Conservation (phyloP, 1,140 invertebrate species). For the Drosophila virilis region DNA sequence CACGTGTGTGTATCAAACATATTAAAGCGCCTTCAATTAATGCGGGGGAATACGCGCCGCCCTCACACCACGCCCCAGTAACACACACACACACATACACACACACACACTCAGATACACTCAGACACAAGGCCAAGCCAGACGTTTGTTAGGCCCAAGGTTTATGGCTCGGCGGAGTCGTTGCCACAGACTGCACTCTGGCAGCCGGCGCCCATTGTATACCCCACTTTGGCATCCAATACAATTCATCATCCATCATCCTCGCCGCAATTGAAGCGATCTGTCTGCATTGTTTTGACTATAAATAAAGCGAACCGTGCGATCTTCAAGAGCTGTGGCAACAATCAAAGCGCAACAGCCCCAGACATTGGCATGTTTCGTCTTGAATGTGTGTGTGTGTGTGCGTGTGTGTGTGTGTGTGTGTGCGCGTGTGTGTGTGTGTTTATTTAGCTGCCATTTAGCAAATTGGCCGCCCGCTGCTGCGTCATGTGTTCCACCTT, state of each 20-base stretch:
- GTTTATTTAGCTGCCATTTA: conserved; percentile 34
- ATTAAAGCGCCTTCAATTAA: conserved; percentile 42
- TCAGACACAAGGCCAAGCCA: background rate
- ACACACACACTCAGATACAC: conserved; percentile 4
- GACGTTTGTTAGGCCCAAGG: background rate
- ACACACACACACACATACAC: background rate
- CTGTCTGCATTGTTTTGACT: conserved; percentile 74
- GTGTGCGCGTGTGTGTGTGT: conserved; percentile 5
- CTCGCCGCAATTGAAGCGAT: conserved; percentile 65
- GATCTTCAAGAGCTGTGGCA: conserved; percentile 35
- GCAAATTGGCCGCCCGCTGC: conserved; percentile 3
- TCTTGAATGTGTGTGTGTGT: conserved; percentile 20
- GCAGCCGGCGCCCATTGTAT: conserved; percentile 31
- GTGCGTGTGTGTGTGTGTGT: background rate
- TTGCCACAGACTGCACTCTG: conserved; percentile 19
- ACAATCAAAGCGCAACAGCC: conserved; percentile 33
- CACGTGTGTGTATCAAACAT: conserved; percentile 35
- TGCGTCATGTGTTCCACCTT: conserved; percentile 20
- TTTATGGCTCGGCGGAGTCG: conserved; percentile 2
- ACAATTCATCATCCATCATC: conserved; percentile 60
- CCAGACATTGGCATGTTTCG: conserved; percentile 26
- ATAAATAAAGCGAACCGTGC: conserved; percentile 58
- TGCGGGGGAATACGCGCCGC: background rate
- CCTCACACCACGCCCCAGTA: background rate
- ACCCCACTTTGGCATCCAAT: conserved; percentile 18